Evolutionary conservation across 1,140 invertebrate genomes (phyloP).

Genomic region (Tetraneura akinire): DNA sequence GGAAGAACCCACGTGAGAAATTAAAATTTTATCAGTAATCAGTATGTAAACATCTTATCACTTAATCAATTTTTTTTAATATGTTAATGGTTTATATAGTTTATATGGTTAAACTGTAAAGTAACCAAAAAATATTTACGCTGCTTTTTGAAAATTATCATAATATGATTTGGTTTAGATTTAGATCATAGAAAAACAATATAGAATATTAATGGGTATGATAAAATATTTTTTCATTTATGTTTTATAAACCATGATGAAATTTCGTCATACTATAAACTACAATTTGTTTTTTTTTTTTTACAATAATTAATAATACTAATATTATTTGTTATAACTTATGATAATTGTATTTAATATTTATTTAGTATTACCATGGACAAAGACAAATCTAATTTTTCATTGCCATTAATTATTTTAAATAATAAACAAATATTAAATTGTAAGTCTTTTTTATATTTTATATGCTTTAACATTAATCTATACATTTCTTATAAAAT

Average conservation of each 20-base stretch:
- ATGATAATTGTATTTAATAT: too few species aligned
- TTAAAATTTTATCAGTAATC: not conserved
- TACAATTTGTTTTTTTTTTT: too few species aligned
- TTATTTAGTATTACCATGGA: not conserved
- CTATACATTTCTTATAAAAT: too few species aligned
- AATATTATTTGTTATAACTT: too few species aligned
- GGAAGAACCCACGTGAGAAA: conserved; percentile 30
- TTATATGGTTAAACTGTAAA: not conserved
- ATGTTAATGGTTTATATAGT: not conserved
- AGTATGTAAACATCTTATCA: conserved; percentile 1
- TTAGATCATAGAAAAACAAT: too few species aligned
- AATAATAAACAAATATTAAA: conserved; percentile 44
- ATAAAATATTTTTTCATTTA: too few species aligned
- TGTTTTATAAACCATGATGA: too few species aligned
- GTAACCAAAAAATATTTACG: conserved; percentile 24
- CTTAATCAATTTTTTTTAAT: not conserved
- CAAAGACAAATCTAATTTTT: conserved; percentile 3
- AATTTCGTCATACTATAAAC: too few species aligned
- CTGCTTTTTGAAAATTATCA: conserved; percentile 2
- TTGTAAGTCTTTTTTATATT: not conserved
- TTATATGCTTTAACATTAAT: not conserved
- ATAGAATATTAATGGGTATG: too few species aligned
- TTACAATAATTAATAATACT: too few species aligned
- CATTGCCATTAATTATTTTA: conserved; percentile 27
- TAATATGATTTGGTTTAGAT: too few species aligned